phyloP scores from a whole-genome alignment of 2,888 invertebrate genomes.

The Harpalus rubripes region DNA sequence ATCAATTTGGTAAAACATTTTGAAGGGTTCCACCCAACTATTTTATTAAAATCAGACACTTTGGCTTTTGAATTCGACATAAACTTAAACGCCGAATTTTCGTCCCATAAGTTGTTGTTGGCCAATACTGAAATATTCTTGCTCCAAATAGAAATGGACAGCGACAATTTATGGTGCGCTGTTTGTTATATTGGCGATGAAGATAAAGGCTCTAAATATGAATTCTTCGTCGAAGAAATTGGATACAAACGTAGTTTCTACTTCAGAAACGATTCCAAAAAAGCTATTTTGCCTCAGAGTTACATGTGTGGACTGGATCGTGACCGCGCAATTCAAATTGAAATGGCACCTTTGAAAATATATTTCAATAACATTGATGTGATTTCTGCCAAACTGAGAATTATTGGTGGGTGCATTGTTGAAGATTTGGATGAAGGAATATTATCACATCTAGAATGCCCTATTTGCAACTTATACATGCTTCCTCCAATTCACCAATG shows the following conservation, averaged over 20 bases:
- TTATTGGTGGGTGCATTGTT: slow-evolving; percentile 17
- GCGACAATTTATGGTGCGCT: slow-evolving; percentile 71
- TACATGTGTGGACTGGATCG: slow-evolving; percentile 66
- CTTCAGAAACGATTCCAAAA: slow-evolving; percentile 72
- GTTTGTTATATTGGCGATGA: slow-evolving; percentile 72
- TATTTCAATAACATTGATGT: slow-evolving; percentile 64
- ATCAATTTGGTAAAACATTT: slow-evolving; percentile 72
- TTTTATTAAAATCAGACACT: slow-evolving; percentile 72
- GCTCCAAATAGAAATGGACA: slow-evolving; percentile 71
- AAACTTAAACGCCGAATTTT: slow-evolving; percentile 69
- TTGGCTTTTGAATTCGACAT: slow-evolving; percentile 72
- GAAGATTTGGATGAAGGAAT: slow-evolving; percentile 72
- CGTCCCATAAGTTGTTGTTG: slow-evolving; percentile 70
- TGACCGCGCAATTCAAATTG: slow-evolving; percentile 69
- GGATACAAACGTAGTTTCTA: slow-evolving; percentile 71
- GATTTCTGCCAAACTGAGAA: slow-evolving; percentile 62
- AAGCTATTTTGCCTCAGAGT: slow-evolving; percentile 64
- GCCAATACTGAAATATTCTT: slow-evolving; percentile 72
- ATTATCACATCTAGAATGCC: slow-evolving; percentile 74
- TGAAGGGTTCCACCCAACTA: slow-evolving; percentile 71
- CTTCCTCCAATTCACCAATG: slow-evolving; percentile 74
- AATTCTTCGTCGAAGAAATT: slow-evolving; percentile 73
- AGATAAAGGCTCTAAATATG: slow-evolving; percentile 69
- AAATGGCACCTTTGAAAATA: slow-evolving; percentile 71
- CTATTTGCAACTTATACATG: slow-evolving; percentile 74